Evolutionary conservation across 2,113 vertebrate genomes (phyloP), one percentile per base, ranked within the genome.

Genomic region (Scortum barcoo): DNA sequence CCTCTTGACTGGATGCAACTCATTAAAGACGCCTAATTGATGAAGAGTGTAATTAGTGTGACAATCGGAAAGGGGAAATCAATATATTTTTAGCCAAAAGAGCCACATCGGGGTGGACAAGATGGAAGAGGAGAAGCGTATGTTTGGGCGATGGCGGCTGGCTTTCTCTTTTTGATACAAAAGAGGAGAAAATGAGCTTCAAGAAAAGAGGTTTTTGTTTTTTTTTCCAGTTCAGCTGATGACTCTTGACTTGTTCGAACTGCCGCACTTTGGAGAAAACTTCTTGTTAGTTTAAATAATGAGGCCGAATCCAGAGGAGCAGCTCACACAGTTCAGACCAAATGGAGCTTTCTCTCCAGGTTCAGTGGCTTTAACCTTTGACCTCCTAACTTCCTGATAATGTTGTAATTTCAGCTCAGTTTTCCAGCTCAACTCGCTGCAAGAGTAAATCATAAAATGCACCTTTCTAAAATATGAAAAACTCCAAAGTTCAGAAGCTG

Each of bases 11-110:
- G 78, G 81, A 84, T 78, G 89, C 69, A 71, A 70, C 88, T 87
- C 88, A 86, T 88, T 90, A 86, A 91, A 88, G 88, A 66, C 71
- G 30, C 60, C 86, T 85, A 86, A 88, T 88, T 87, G 91, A 91
- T 92, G 82, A 85, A 88, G 83, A 89, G 81, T 53, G 78, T 86
- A 86, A 90, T 92, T 90, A 88, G 87, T 69, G 86, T 80, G 84
- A 90, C 90, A 89, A 89, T 88, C n/a, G 17, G 57, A 63, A 81
- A 77, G 57, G 48, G 62, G 85, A 85, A 86, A 89, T 91, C 89
- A 86, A 92, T 89, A 88, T 84, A 85, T 80, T 90, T 75, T 66
- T 20, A 40, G 14, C 67, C 63, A 76, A 81, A 80, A 72, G 68
- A 88, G 70, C n/a, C 56, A 51, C 42, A 75, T 40, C 44, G 13